Conservation (phyloP, 2,113 vertebrate species). For the Pan troglodytes region NHGRI_mPanTro3-v2.1_pri NC_072411.2:15570501-15571000, state of each 20-base stretch:
- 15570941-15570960: background rate
- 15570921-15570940: background rate
- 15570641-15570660: background rate
- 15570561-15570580: background rate
- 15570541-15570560: constrained; percentile 48
- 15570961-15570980: background rate
- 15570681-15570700: background rate
- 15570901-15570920: background rate
- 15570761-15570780: accelerated
- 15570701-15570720: background rate
- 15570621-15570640: background rate
- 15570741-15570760: background rate
- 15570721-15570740: background rate
- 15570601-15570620: constrained; percentile 36
- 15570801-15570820: background rate
- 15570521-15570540: background rate
- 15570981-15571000: background rate
- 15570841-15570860: background rate
- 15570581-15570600: constrained; percentile 10
- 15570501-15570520: background rate
- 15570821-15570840: background rate
- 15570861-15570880: background rate
- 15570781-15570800: background rate
- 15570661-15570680: background rate
- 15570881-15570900: background rate